These are phyloP conservation scores for Turritopsis dohrnii DNA, from an alignment of 30 jellyfish, hydroid and myxozoan genomes.

Conservation along the genomic window DNA sequence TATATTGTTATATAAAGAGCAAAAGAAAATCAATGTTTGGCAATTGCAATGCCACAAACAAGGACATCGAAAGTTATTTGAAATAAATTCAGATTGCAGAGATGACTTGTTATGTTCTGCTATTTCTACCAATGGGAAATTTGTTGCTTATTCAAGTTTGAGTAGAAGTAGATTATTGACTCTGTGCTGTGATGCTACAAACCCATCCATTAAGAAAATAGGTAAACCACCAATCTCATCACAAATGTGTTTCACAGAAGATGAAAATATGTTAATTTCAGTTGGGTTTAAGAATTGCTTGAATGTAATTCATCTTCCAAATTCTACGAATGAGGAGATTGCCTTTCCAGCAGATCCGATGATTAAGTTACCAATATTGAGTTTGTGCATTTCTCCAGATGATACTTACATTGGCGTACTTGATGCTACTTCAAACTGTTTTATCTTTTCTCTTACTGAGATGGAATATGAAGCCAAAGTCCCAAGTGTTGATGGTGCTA, in stretches of 20 bases:
- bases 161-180: slow-evolving; percentile 10
- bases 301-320: neutral
- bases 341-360: slow-evolving; percentile 11
- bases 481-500: slow-evolving; percentile 36
- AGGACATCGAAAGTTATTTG: slow-evolving; percentile 22
- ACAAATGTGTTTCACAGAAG: slow-evolving; percentile 30
- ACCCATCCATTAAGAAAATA: neutral
- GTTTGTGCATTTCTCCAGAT: slow-evolving; percentile 21
- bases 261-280: slow-evolving; percentile 21
- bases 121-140: slow-evolving; percentile 43
- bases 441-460: slow-evolving; percentile 25
- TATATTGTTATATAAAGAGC: slow-evolving; percentile 38
- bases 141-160: slow-evolving; percentile 41
- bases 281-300: slow-evolving; percentile 25
- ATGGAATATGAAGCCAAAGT: slow-evolving; percentile 9
- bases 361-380: slow-evolving; percentile 27
- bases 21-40: slow-evolving; percentile 50
- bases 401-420: slow-evolving; percentile 27
- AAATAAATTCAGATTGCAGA: slow-evolving; percentile 32
- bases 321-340: neutral
- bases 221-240: neutral
- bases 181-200: slow-evolving; percentile 1
- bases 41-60: slow-evolving; percentile 28
- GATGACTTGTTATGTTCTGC: slow-evolving; percentile 46
- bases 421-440: slow-evolving; percentile 21